Evolutionary conservation across 1,140 invertebrate species (phyloP), one percentile per base, ranked within the genome.

Genomic region (Calephelis nemesis): DNA sequence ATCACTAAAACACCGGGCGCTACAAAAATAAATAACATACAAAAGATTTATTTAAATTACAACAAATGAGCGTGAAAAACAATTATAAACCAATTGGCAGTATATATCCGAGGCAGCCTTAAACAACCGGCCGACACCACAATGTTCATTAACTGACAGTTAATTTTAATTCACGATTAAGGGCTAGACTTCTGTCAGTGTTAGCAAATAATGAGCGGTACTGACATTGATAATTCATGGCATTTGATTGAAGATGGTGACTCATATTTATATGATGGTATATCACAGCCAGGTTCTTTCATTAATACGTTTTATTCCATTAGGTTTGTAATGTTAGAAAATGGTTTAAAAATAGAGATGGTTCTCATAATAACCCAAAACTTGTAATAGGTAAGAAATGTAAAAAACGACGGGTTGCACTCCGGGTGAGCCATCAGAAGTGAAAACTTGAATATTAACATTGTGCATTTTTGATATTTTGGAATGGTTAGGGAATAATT

Each of bases 151-250:
- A 85, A 68, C 78, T 79, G 82, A 79, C 82, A 84, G 77, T 74
- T 89, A 87, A 87, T 87, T 89, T 87, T 89, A 89, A 86, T 83
- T 78, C 82, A 81, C 87, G 84, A 86, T 87, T 86, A 85, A 87
- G 75, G 74, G 70, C 79, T 81, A 83, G 80, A 80, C 74, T 78
- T 82, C 76, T 82, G 82, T 80, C 84, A 83, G 77, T 71, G 73
- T 71, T 71, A 67, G 69, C 75, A 77, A 83, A 74, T 84, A 85
- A 87, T 83, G 85, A 78, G 77, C 68, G 70, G 62, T 68, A 65
- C 71, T 67, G 67, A 68, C 63, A 60, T 67, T 69, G 63, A 74
- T 63, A 66, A 70, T 74, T 69, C 73, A 67, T 71, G 73, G 47
- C 67, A 42, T 68, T 70, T 65, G 67, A 69, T 63, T 67, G 50